Conservation (phyloP, 2,888 invertebrate species). For the Xylophagus ater region DNA sequence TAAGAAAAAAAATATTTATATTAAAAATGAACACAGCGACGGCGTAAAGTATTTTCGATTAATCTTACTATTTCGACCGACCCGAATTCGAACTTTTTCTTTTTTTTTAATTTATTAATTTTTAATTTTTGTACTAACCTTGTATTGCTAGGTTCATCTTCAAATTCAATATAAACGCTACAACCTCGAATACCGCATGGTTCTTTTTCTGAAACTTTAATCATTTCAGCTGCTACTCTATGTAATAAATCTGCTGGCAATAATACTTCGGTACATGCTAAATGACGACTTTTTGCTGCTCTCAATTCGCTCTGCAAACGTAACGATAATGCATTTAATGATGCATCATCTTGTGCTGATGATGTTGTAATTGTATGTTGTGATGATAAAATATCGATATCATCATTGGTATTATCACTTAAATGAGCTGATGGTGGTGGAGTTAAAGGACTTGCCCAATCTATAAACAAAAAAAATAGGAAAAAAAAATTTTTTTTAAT, state of each 20-base stretch:
- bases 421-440: conserved; percentile 25
- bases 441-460: conserved; percentile 38
- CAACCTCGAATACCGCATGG: conserved; percentile 84
- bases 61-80: no score
- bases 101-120: no score
- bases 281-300: conserved; percentile 65
- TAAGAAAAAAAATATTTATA: no score
- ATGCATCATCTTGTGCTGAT: conserved; percentile 26
- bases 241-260: conserved; percentile 73
- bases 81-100: no score
- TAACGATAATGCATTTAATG: conserved; percentile 51
- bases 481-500: no score
- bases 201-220: conserved; percentile 75
- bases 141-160: conserved; percentile 51
- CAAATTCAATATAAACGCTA: conserved; percentile 72
- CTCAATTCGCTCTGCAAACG: conserved; percentile 68
- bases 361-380: neutral
- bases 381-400: neutral
- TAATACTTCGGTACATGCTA: conserved; percentile 75
- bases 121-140: conserved; percentile 33
- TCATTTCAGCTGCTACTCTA: conserved; percentile 65
- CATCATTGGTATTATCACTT: neutral
- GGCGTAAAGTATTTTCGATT: no score
- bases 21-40: no score
- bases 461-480: conserved; percentile 23